Evolutionary conservation across 2,888 invertebrate genomes (phyloP).

Genomic region (Caradrina clavipalpis): DNA sequence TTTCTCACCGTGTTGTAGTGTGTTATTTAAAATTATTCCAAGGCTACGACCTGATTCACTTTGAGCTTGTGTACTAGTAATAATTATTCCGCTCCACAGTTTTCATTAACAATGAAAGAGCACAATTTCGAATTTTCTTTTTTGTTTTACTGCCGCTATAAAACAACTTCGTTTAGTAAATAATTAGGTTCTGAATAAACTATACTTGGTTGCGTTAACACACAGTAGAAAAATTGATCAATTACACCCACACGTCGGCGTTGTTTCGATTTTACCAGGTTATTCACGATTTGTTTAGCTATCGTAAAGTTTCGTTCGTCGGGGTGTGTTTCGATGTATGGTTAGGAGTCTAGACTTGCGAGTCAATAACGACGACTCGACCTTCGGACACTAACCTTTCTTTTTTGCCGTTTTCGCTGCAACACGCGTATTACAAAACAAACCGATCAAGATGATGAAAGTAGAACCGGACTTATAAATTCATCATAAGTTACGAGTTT

Average conservation of each 20-base stretch:
- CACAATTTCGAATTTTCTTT: conserved; percentile 13
- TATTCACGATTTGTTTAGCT: conserved; percentile 66
- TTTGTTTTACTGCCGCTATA: conserved; percentile 34
- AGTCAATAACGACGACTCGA: conserved; percentile 65
- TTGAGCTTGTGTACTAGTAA: conserved; percentile 45
- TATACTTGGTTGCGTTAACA: conserved; percentile 18
- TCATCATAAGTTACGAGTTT: conserved; percentile 51
- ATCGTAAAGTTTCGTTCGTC: conserved; percentile 61
- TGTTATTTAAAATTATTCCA: conserved; percentile 62
- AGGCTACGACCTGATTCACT: conserved; percentile 67
- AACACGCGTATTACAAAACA: conserved; percentile 57
- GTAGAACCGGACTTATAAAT: conserved; percentile 59
- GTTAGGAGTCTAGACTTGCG: conserved; percentile 63
- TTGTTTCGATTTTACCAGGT: conserved; percentile 27
- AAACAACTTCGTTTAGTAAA: conserved; percentile 43
- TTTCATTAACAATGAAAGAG: conserved; percentile 36
- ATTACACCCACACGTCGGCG: conserved; percentile 41
- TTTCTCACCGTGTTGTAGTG: conserved; percentile 51
- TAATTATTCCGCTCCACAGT: conserved; percentile 32
- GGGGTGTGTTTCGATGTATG: conserved; percentile 53
- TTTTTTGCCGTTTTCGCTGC: conserved; percentile 55
- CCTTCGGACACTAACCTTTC: conserved; percentile 69
- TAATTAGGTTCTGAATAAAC: conserved; percentile 32
- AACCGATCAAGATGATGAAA: conserved; percentile 58
- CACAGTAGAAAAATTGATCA: conserved; percentile 37